Conservation (phyloP, 2,113 vertebrate species). For the Cyanocitta stelleri region DNA sequence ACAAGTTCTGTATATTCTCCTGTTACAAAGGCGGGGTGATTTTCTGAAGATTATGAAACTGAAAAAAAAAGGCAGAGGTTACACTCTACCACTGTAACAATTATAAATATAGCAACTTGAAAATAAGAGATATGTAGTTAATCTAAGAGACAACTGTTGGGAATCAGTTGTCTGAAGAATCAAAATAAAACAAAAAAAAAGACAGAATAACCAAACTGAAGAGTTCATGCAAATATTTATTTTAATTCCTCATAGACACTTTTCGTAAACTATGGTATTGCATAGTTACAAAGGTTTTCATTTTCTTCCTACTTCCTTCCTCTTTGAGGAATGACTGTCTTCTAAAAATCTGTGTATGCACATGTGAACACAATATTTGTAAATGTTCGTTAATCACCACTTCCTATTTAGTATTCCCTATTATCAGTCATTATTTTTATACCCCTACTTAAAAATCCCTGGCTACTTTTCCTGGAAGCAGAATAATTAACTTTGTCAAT, state of each 20-base stretch:
- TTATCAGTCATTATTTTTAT: background rate
- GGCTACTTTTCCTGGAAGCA: background rate
- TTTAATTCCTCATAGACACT: background rate
- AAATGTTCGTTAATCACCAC: background rate
- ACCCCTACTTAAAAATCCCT: background rate
- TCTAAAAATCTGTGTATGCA: background rate
- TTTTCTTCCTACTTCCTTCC: background rate
- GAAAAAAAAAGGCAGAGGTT: background rate
- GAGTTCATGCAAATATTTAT: background rate
- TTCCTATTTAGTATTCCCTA: background rate
- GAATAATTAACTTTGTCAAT: background rate
- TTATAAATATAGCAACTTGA: background rate
- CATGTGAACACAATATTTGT: background rate
- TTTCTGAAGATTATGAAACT: background rate
- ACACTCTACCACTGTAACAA: background rate
- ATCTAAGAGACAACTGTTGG: background rate
- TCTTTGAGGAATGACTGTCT: background rate
- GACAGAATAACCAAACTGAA: background rate
- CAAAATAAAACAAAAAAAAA: background rate
- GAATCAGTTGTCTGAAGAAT: background rate
- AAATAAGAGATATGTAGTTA: background rate
- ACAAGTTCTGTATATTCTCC: background rate
- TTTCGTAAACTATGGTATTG: background rate
- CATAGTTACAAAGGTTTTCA: background rate
- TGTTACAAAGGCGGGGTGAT: accelerated